phyloP scores from a whole-genome alignment of 1,140 invertebrate species.

The Ladona fulva region DNA sequence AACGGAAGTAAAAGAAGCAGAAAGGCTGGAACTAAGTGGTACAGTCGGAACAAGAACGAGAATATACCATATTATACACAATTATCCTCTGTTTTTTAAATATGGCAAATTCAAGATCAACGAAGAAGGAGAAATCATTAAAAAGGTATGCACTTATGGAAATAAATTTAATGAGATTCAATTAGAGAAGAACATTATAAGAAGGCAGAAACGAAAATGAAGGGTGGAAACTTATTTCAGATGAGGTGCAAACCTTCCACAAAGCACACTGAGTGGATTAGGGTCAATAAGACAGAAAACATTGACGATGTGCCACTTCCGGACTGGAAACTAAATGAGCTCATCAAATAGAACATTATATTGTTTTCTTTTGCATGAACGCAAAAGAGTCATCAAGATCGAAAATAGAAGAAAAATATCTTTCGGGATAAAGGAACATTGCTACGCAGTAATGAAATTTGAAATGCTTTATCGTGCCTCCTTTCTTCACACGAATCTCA shows the following conservation, averaged over 20 bases:
- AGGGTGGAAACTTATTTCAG: conserved; percentile 2
- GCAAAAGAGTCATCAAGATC: too few species aligned
- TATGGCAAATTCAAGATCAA: background rate
- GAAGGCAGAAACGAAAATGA: too few species aligned
- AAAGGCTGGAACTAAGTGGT: background rate
- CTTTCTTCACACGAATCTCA: too few species aligned
- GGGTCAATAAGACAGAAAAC: background rate
- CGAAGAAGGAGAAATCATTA: background rate
- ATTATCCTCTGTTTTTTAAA: background rate
- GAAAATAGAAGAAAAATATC: too few species aligned
- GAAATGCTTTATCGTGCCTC: too few species aligned
- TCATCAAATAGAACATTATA: too few species aligned
- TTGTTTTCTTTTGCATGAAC: too few species aligned
- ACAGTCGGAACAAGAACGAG: background rate
- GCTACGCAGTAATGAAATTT: too few species aligned
- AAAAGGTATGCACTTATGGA: background rate
- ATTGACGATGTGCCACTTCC: background rate
- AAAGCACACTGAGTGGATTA: background rate
- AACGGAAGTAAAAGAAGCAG: background rate
- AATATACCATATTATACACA: background rate
- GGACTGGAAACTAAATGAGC: background rate
- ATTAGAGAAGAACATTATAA: too few species aligned
- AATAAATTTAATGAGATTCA: background rate
- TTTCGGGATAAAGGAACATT: too few species aligned
- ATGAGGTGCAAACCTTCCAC: background rate